Percentiles rank a stretch among this genome's conserved stretches.
phyloP scores from a whole-genome alignment of 2,888 invertebrate species.

The Metalampra italica region DNA sequence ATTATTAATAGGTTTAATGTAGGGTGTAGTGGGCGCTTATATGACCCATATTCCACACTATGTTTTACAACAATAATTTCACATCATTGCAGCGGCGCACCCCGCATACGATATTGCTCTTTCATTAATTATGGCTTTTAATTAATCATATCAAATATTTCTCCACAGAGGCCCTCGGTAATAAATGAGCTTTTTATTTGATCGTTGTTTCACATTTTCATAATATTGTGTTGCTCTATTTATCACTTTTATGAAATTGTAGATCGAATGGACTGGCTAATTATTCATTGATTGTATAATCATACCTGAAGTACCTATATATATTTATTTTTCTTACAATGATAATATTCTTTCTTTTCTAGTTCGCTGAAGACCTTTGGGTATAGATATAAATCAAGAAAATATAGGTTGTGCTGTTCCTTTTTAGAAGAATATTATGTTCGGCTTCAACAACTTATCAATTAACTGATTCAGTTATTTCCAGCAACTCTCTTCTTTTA shows the following conservation, averaged over 20 bases:
- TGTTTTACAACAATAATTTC: constrained; percentile 18
- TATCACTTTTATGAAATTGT: constrained; percentile 17
- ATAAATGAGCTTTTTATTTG: constrained; percentile 50
- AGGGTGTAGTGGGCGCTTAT: too few species aligned
- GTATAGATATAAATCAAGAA: too few species aligned
- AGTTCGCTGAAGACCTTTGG: too few species aligned
- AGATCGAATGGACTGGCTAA: constrained; percentile 17
- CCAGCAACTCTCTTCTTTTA: too few species aligned
- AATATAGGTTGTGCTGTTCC: too few species aligned
- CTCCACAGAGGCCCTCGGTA: constrained; percentile 31
- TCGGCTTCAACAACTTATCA: too few species aligned
- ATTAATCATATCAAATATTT: constrained; percentile 57
- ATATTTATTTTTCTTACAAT: too few species aligned
- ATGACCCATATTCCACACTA: background rate
- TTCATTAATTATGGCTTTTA: constrained; percentile 59
- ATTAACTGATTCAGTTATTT: too few species aligned
- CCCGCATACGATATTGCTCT: constrained; percentile 40
- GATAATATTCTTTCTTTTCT: too few species aligned
- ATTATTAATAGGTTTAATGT: too few species aligned
- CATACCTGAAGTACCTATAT: too few species aligned
- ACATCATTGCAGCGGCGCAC: constrained; percentile 22
- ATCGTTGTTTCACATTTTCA: constrained; percentile 30
- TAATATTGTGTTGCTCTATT: constrained; percentile 19
- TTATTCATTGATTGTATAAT: background rate
- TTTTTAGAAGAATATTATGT: too few species aligned